These are phyloP conservation scores for Nyctereutes procyonoides DNA, from an alignment of 2,113 vertebrate species.

Conservation along the genomic window DNA sequence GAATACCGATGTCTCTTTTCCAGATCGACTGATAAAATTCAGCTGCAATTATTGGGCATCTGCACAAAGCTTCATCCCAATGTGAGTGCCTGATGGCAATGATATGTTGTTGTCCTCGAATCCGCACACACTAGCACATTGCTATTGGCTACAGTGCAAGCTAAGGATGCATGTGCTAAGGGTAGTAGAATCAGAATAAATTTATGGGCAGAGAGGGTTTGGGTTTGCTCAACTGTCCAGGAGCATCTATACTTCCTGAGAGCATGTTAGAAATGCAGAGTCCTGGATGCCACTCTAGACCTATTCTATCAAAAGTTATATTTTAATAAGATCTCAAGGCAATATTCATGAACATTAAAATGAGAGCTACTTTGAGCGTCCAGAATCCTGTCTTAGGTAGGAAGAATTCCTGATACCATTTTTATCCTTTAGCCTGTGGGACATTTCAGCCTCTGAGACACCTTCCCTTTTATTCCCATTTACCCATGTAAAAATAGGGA, in stretches of 20 bases:
- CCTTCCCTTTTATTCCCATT: neutral
- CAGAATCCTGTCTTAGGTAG: neutral
- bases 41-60: neutral
- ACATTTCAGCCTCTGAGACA: neutral
- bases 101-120: fast-evolving
- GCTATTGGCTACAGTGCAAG: fast-evolving
- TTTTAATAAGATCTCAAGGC: neutral
- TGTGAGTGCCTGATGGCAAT: neutral
- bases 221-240: neutral
- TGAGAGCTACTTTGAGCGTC: neutral
- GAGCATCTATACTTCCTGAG: no score
- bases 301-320: neutral
- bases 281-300: neutral
- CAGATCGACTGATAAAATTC: neutral
- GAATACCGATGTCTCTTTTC: neutral
- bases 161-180: fast-evolving
- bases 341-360: neutral
- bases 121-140: neutral
- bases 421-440: neutral
- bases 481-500: neutral
- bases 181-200: neutral
- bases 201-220: fast-evolving
- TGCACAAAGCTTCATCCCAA: neutral
- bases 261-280: neutral
- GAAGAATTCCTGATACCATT: neutral